A percentile compares a stretch with the other conserved stretches of the same genome.
Evolutionary conservation across 2,888 invertebrate genomes (phyloP).

Genomic region (Orthosia cruda): DNA sequence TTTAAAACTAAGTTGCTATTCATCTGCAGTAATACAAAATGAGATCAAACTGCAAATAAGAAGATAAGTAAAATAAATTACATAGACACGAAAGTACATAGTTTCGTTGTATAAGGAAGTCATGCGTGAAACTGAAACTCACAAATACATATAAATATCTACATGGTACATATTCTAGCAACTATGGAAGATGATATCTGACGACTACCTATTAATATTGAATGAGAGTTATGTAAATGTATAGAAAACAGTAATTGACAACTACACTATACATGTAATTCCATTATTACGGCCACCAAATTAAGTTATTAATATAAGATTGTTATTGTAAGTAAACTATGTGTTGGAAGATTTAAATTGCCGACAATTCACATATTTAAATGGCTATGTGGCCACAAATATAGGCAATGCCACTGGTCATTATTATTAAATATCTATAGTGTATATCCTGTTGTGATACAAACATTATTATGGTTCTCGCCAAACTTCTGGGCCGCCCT

Average conservation of each 20-base stretch:
- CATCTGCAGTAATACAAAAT: slow-evolving; percentile 59
- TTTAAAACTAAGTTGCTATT: slow-evolving; percentile 31
- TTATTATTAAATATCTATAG: slow-evolving; percentile 49
- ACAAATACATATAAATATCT: slow-evolving; percentile 61
- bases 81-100: slow-evolving; percentile 5
- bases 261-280: slow-evolving; percentile 74
- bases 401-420: slow-evolving; percentile 50
- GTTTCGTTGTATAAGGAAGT: slow-evolving; percentile 9
- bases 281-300: slow-evolving; percentile 71
- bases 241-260: slow-evolving; percentile 77
- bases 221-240: slow-evolving; percentile 71
- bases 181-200: slow-evolving; percentile 73
- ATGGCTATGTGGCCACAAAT: slow-evolving; percentile 64
- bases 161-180: slow-evolving; percentile 68
- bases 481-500: too few species aligned
- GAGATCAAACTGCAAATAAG: slow-evolving; percentile 64
- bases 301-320: slow-evolving; percentile 57
- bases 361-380: slow-evolving; percentile 51
- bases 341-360: slow-evolving; percentile 60
- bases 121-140: slow-evolving; percentile 60
- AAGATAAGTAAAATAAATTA: slow-evolving; percentile 27
- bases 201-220: slow-evolving; percentile 63
- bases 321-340: slow-evolving; percentile 51
- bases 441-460: slow-evolving; percentile 45
- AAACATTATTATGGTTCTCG: slow-evolving; percentile 35